Conservation (phyloP, 2,888 invertebrate genomes). For the Pristionchus arcanus region DNA sequence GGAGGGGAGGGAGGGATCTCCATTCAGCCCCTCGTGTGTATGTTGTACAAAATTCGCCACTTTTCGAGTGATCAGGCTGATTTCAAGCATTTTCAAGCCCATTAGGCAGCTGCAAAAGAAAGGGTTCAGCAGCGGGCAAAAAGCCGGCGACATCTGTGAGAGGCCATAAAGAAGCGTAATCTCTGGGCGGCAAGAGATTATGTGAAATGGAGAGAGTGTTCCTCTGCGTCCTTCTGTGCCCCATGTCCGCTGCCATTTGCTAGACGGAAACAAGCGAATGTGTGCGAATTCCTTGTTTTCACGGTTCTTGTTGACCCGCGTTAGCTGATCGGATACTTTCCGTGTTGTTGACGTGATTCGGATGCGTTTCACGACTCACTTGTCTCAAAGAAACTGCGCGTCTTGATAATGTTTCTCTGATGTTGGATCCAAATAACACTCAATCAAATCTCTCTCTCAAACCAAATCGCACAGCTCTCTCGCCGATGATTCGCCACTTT, state of each 20-base stretch:
- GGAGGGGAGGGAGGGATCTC: slow-evolving; percentile 17
- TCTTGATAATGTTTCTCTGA: neutral
- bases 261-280: neutral
- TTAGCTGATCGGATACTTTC: too few species aligned
- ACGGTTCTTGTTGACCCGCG: too few species aligned
- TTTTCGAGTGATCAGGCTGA: neutral
- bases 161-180: neutral
- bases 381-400: neutral
- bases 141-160: neutral
- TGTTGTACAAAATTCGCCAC: slow-evolving; percentile 20
- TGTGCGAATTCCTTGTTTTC: neutral
- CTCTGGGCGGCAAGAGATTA: neutral
- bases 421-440: neutral
- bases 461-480: neutral
- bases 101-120: neutral
- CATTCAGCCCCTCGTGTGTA: neutral
- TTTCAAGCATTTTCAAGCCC: neutral
- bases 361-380: neutral
- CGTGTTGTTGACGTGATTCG: too few species aligned
- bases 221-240: too few species aligned
- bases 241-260: neutral
- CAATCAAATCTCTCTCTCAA: neutral
- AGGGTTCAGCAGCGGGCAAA: neutral
- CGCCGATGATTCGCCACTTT: neutral
- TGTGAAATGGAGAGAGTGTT: neutral